phyloP scores from a whole-genome alignment of 2,113 vertebrate genomes.

The Nannospalax galili region DNA sequence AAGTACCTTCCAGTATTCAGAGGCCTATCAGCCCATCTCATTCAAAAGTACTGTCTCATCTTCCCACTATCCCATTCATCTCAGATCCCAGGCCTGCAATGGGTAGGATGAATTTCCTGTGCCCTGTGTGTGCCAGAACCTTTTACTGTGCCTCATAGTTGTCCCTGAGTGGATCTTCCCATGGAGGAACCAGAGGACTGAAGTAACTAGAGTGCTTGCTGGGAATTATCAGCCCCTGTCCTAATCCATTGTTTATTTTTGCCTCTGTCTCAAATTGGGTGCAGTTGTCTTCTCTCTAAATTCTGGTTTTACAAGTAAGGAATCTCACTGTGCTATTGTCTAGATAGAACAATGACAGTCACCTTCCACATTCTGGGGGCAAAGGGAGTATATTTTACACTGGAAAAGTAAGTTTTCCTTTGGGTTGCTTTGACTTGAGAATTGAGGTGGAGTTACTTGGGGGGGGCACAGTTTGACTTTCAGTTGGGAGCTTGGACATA shows the following conservation, averaged over 20 bases:
- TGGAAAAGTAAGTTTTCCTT: neutral
- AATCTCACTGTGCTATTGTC: neutral
- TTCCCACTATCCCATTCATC: neutral
- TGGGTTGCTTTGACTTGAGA: neutral
- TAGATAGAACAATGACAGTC: neutral
- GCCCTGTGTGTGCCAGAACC: neutral
- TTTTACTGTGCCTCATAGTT: neutral
- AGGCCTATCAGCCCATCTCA: neutral
- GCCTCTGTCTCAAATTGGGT: neutral
- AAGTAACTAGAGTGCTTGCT: neutral
- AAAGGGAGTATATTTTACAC: neutral
- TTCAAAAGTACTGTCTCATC: neutral
- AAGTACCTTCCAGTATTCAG: neutral
- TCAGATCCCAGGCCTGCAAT: neutral
- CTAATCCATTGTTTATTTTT: neutral
- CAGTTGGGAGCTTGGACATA: rapidly evolving
- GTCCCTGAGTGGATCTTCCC: neutral
- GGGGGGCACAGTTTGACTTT: neutral
- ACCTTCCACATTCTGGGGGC: neutral
- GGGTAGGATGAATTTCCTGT: neutral
- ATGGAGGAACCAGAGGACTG: neutral
- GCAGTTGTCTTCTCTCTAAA: neutral
- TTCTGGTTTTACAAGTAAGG: neutral
- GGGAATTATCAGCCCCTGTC: neutral
- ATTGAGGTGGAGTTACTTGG: too few species aligned